Percentiles rank a stretch among this genome's conserved stretches.
These are phyloP conservation scores for Erebia palarica DNA, from an alignment of 2,888 invertebrate species.

Conservation along the genomic window DNA sequence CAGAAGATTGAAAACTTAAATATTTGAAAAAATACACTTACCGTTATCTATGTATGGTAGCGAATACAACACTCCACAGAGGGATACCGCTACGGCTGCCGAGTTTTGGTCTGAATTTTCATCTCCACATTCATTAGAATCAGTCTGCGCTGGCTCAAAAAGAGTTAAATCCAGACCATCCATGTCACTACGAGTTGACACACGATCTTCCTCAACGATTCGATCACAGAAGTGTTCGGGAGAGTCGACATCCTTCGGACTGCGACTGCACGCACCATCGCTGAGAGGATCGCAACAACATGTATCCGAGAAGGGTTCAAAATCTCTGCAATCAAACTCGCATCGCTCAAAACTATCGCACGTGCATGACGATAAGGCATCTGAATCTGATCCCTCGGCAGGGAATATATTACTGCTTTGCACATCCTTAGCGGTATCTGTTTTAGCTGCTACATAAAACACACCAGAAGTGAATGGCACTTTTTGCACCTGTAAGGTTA, in stretches of 20 bases:
- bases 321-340: conserved; percentile 81
- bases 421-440: conserved; percentile 56
- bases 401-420: conserved; percentile 63
- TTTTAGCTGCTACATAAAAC: conserved; percentile 69
- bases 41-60: conserved; percentile 64
- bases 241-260: conserved; percentile 77
- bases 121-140: conserved; percentile 54
- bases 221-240: conserved; percentile 73
- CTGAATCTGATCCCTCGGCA: conserved; percentile 73
- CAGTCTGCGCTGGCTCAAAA: conserved; percentile 83
- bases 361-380: conserved; percentile 80
- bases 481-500: conserved; percentile 70
- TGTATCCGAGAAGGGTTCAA: conserved; percentile 84
- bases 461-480: conserved; percentile 74
- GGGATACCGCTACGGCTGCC: conserved; percentile 53
- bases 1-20: conserved; percentile 41
- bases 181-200: conserved; percentile 82
- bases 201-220: conserved; percentile 68
- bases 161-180: conserved; percentile 85
- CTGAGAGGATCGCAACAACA: conserved; percentile 81
- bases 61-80: conserved; percentile 72
- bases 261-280: conserved; percentile 76
- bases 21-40: conserved; percentile 51
- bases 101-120: conserved; percentile 48
- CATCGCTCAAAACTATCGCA: conserved; percentile 81